phyloP scores from a whole-genome alignment of 2,113 vertebrate genomes.

The Peucedramus taeniatus region DNA sequence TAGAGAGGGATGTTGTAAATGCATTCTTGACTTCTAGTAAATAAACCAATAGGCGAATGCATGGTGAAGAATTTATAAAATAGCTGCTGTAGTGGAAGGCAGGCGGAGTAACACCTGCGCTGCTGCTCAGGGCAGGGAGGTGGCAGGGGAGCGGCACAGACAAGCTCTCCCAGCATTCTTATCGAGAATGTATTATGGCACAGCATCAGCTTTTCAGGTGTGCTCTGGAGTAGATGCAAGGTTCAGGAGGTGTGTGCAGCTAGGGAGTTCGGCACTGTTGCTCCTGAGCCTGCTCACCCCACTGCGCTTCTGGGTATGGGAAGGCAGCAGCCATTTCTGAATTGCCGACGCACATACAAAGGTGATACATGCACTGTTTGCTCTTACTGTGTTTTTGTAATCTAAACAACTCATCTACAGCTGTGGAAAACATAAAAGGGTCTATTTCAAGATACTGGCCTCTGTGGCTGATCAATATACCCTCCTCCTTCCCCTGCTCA shows the following conservation, averaged over 20 bases:
- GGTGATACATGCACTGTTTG: not conserved
- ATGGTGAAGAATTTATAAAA: slow-evolving; percentile 11
- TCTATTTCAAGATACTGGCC: not conserved
- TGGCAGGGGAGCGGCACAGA: not conserved
- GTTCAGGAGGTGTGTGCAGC: not conserved
- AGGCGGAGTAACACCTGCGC: not conserved
- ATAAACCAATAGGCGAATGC: slow-evolving; percentile 44
- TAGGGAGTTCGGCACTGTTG: rapidly evolving
- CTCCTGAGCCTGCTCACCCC: not conserved
- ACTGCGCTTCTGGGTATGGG: rapidly evolving
- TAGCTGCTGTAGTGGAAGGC: not conserved
- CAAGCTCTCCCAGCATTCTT: not conserved
- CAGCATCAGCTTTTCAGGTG: not conserved
- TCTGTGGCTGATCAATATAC: not conserved
- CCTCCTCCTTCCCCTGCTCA: rapidly evolving
- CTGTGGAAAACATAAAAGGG: not conserved
- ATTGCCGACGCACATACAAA: not conserved
- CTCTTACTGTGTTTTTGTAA: not conserved
- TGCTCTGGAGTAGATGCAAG: not conserved
- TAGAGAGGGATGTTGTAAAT: slow-evolving; percentile 33
- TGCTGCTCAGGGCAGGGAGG: not conserved
- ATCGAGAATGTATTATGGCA: not conserved
- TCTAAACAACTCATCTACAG: not conserved
- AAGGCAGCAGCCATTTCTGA: not conserved
- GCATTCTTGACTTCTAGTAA: slow-evolving; percentile 42